Conservation (phyloP, 2,113 vertebrate species). For the Struthidea cinerea region DNA sequence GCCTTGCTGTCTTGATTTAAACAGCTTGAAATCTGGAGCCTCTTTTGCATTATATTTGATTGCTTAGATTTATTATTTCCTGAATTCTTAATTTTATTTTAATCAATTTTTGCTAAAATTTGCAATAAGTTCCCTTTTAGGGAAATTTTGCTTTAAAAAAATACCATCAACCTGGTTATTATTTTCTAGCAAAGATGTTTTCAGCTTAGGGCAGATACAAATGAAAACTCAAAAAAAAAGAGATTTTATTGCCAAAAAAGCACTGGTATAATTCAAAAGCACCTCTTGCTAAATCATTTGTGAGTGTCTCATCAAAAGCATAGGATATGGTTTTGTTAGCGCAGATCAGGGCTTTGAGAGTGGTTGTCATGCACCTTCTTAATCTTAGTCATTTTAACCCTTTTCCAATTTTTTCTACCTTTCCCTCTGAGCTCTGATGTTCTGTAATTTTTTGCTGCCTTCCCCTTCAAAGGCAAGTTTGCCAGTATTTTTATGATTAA, state of each 20-base stretch:
- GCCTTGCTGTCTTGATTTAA: background rate
- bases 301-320: slow-evolving; percentile 69
- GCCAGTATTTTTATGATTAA: slow-evolving; percentile 39
- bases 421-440: background rate
- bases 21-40: background rate
- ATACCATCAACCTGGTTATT: slow-evolving; percentile 31
- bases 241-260: slow-evolving; percentile 65
- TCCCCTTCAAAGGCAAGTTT: slow-evolving; percentile 37
- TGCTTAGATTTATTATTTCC: slow-evolving; percentile 15
- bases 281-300: slow-evolving; percentile 59
- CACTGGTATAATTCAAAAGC: slow-evolving; percentile 68
- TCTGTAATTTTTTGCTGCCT: slow-evolving; percentile 30
- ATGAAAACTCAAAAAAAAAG: slow-evolving; percentile 25
- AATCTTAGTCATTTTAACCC: slow-evolving; percentile 44
- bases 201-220: slow-evolving; percentile 49
- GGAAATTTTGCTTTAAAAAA: slow-evolving; percentile 27
- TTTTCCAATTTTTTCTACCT: slow-evolving; percentile 24
- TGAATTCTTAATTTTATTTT: background rate
- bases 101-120: slow-evolving; percentile 29
- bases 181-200: slow-evolving; percentile 54
- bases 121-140: background rate
- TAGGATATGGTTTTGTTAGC: slow-evolving; percentile 41
- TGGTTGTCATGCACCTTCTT: slow-evolving; percentile 47
- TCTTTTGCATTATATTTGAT: background rate
- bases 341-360: slow-evolving; percentile 44